Percentiles rank a stretch among this genome's conserved stretches.
Evolutionary conservation across 2,888 invertebrate genomes (phyloP).

Genomic region (Oscheius sp.): DNA sequence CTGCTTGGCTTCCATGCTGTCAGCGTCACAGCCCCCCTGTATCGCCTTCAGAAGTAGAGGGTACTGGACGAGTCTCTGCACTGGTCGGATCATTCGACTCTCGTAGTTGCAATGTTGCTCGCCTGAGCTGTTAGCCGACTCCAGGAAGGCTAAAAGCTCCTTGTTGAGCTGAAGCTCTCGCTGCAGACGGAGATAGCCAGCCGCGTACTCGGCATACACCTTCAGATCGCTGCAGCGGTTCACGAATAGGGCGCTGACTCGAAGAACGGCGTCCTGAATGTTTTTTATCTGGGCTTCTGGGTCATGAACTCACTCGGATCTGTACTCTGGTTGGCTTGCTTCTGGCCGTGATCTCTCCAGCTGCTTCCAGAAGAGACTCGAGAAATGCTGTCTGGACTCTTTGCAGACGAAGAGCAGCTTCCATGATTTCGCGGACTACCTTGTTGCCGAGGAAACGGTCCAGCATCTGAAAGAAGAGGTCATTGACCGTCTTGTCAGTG

Average conservation of each 20-base stretch:
- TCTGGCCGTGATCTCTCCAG: conserved; percentile 47
- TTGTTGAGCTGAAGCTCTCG: conserved; percentile 52
- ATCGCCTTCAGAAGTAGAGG: conserved; percentile 58
- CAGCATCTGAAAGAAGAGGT: conserved; percentile 46
- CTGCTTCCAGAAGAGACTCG: conserved; percentile 52
- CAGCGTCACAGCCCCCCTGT: conserved; percentile 46
- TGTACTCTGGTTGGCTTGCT: conserved; percentile 41
- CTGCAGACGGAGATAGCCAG: conserved; percentile 65
- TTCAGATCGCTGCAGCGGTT: conserved; percentile 67
- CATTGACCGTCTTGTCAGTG: too few species aligned
- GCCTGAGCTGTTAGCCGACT: conserved; percentile 53
- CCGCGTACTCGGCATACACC: conserved; percentile 68
- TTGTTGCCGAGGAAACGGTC: conserved; percentile 51
- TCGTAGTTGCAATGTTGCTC: conserved; percentile 63
- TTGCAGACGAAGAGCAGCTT: conserved; percentile 45
- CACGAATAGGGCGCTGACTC: conserved; percentile 64
- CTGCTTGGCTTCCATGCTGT: conserved; percentile 51
- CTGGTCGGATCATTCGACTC: conserved; percentile 67
- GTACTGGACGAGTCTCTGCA: conserved; percentile 68
- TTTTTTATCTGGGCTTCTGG: neutral
- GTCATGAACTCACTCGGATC: conserved; percentile 44
- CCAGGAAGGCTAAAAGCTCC: conserved; percentile 54
- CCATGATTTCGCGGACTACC: conserved; percentile 54
- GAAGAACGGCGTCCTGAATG: conserved; percentile 60
- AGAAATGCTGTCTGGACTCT: conserved; percentile 53